Evolutionary conservation across 1,140 invertebrate species (phyloP), one percentile per base, ranked within the genome.

Genomic region (Diprion similis): DNA sequence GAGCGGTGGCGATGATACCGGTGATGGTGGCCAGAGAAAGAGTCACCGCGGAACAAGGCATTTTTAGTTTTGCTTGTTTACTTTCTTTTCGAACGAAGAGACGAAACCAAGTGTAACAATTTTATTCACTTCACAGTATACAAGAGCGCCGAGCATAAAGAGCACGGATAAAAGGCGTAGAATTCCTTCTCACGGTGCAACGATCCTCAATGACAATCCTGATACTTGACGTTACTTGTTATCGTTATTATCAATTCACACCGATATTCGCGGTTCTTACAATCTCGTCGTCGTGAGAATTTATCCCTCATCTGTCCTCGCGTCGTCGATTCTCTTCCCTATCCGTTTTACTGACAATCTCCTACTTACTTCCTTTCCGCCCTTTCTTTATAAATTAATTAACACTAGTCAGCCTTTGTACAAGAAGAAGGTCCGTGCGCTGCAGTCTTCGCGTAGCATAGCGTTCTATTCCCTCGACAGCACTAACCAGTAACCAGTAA

Each of bases 41-140:
- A 82, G 96, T 97, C 82, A 97, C 95, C 79, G 97, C 96, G 78
- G 96, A 97, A 91, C 96, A 98, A 89, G 95, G 95, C 96, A 98
- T 97, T 86, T 89, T 92, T 85, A 74, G 86, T 86, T 81, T 37
- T 37, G 6, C 24, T 37, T 82, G n/a, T 45, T 17, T 69, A 17
- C 15, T 18, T 46, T 45, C 68, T 1, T 69, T 37, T 37, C 24
- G 24, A 37, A 37, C n/a, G n/a, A n/a, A n/a, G n/a, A n/a, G n/a
- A 37, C 24, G 24, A 37, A 37, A 6, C 6, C 6, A 6, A 37
- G 24, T n/a, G n/a, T n/a, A n/a, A n/a, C n/a, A n/a, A 37, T 37
- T 37, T 37, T 3, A 37, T 37, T 37, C 24, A 37, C 24, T 37
- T 37, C 24, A 37, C 24, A 37, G 24, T 37, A n/a, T n/a, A 64